A percentile compares a stretch with the other conserved stretches of the same genome.
phyloP scores from a whole-genome alignment of 2,113 vertebrate genomes.

The Solenodon paradoxus region DNA sequence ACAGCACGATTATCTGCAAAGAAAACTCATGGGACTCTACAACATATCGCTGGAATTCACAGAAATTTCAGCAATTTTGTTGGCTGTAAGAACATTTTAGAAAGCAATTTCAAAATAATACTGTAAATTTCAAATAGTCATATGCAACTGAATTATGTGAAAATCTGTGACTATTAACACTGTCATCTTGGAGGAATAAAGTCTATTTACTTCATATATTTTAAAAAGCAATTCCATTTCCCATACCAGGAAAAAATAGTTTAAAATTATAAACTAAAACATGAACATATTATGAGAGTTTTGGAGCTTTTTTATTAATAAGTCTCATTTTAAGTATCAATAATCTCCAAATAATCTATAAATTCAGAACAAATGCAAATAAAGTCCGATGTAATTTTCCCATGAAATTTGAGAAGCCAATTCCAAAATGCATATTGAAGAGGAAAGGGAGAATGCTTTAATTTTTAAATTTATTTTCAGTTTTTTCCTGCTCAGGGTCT shows the following conservation, averaged over 20 bases:
- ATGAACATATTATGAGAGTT: too few species aligned
- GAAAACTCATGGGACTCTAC: neutral
- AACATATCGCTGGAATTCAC: neutral
- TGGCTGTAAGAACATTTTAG: neutral
- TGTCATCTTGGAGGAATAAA: too few species aligned
- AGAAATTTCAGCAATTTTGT: neutral
- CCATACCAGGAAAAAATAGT: neutral
- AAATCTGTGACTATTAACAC: too few species aligned
- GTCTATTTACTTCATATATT: too few species aligned
- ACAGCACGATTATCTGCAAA: constrained; percentile 11
- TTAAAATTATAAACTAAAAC: neutral
- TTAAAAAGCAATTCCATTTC: too few species aligned
- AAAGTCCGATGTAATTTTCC: neutral
- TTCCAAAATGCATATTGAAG: neutral
- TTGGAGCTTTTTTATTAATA: neutral
- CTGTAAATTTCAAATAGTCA: too few species aligned
- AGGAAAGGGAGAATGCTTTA: too few species aligned
- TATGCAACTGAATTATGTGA: too few species aligned
- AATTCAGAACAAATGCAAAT: neutral
- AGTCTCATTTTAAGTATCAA: neutral
- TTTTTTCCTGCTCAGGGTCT: too few species aligned
- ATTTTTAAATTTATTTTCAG: too few species aligned
- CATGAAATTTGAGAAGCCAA: neutral
- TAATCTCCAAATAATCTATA: neutral
- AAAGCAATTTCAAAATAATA: neutral